Conservation (phyloP, 2,797 vertebrate genomes). For the Anabacerthia variegaticeps region DNA sequence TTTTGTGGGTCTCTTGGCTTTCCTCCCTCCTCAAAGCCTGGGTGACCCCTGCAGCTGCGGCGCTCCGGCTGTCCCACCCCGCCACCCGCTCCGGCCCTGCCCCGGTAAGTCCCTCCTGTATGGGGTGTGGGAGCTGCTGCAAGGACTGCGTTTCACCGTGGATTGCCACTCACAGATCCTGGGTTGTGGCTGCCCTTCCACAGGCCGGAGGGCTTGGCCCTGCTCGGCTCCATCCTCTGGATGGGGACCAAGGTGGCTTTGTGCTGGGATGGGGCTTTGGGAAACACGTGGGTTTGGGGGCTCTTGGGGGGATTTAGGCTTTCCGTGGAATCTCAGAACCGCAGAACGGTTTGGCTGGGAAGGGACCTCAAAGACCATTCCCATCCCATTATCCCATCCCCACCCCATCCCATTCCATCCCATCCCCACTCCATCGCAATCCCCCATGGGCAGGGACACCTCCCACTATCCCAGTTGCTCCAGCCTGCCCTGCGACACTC, state of each 20-base stretch:
- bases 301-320: not conserved
- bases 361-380: too few species aligned
- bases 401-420: too few species aligned
- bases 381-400: not conserved
- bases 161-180: too few species aligned
- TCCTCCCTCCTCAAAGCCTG: not conserved
- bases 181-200: too few species aligned
- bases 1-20: too few species aligned
- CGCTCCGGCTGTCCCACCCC: fast-evolving
- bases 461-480: fast-evolving
- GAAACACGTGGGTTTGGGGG: not conserved
- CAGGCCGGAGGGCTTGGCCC: not conserved
- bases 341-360: fast-evolving
- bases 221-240: not conserved
- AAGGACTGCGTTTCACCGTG: not conserved
- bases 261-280: not conserved
- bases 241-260: too few species aligned
- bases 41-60: fast-evolving
- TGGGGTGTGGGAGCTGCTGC: not conserved
- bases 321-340: not conserved
- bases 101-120: fast-evolving
- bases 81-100: not conserved
- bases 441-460: not conserved
- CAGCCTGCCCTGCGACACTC: fast-evolving
- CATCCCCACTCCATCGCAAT: too few species aligned